Evolutionary conservation across 1,140 invertebrate genomes (phyloP).

Genomic region (Oncopodura yosiiana): DNA sequence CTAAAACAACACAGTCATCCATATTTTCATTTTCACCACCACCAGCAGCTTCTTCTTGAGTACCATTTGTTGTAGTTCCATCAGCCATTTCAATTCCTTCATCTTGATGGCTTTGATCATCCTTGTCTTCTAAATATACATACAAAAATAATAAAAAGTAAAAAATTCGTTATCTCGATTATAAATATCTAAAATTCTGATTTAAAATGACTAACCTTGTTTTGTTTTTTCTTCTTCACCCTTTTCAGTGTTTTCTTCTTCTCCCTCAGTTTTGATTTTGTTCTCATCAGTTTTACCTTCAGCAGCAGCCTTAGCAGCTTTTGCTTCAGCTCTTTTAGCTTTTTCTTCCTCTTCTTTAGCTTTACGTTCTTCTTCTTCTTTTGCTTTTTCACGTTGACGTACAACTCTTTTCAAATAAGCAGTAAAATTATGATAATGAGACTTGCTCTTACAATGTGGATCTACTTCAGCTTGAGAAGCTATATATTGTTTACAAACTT

Average conservation of each 20-base stretch:
- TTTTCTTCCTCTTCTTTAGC: slow-evolving; percentile 1
- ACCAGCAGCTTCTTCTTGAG: neutral
- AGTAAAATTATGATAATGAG: slow-evolving; percentile 24
- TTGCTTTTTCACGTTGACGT: slow-evolving; percentile 2
- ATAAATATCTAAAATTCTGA: too few species aligned
- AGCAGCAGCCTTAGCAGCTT: neutral
- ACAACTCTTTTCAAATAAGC: slow-evolving; percentile 21
- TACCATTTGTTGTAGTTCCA: too few species aligned
- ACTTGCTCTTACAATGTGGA: slow-evolving; percentile 19
- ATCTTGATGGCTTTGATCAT: too few species aligned
- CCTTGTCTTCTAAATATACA: too few species aligned
- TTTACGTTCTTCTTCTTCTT: neutral
- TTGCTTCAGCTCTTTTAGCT: neutral
- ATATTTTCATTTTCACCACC: neutral
- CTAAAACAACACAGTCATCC: neutral
- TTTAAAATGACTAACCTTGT: neutral
- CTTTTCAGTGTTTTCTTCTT: neutral
- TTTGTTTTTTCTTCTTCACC: slow-evolving; percentile 1
- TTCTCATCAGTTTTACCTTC: slow-evolving; percentile 2
- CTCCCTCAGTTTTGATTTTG: slow-evolving; percentile 1
- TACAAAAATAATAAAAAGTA: too few species aligned
- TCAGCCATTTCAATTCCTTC: neutral
- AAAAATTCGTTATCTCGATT: too few species aligned
- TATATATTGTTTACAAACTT: slow-evolving; percentile 31
- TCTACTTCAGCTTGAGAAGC: slow-evolving; percentile 9